Conservation (phyloP, 2,797 vertebrate species). For the Cygnus olor region DNA sequence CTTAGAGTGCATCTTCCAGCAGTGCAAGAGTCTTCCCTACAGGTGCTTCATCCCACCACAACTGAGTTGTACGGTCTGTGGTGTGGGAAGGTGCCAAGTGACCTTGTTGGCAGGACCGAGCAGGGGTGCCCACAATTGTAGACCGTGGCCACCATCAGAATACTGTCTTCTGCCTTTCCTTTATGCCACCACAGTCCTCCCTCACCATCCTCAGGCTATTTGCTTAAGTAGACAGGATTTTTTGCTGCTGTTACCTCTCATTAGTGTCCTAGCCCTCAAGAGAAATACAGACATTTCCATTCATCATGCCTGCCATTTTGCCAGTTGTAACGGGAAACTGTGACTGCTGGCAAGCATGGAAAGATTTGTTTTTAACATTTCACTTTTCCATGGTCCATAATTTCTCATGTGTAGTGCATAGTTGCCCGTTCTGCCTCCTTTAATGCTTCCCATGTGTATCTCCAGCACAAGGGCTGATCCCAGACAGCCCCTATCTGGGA, state of each 20-base stretch:
- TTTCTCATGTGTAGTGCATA: background rate
- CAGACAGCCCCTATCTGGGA: background rate
- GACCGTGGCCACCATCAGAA: background rate
- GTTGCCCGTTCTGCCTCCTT: background rate
- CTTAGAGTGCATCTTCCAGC: background rate
- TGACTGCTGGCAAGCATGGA: background rate
- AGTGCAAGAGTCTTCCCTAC: background rate
- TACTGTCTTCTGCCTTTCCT: background rate
- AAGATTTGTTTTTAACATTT: background rate
- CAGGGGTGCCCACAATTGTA: background rate
- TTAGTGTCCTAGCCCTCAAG: rapidly evolving
- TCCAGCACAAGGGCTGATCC: background rate
- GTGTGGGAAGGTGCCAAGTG: background rate
- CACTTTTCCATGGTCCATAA: background rate
- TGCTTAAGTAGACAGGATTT: background rate
- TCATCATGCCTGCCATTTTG: background rate
- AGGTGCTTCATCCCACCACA: rapidly evolving
- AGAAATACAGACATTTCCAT: background rate
- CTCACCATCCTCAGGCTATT: background rate
- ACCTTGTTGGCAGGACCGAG: background rate
- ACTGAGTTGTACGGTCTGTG: rapidly evolving
- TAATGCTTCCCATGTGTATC: rapidly evolving
- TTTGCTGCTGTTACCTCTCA: background rate
- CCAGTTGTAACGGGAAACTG: background rate
- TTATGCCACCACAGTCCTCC: background rate